These are phyloP conservation scores for Scolopax bukidnonensis DNA, from an alignment of 2,797 vertebrate genomes.

Conservation along the genomic window DNA sequence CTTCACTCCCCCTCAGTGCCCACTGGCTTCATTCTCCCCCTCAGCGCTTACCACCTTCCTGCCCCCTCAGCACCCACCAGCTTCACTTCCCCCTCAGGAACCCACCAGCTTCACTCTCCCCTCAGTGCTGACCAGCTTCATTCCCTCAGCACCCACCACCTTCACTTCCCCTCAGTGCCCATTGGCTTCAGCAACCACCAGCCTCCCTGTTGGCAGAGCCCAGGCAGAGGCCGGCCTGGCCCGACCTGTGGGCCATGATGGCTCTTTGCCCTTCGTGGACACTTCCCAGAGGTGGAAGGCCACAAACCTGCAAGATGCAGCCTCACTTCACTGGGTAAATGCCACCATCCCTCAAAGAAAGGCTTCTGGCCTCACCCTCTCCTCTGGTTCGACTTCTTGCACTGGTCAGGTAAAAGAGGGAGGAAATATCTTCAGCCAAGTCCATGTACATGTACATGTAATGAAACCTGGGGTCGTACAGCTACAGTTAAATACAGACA, in stretches of 20 bases:
- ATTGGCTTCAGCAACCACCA: no score
- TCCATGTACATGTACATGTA: fast-evolving
- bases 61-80: no score
- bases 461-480: not conserved
- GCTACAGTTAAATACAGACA: not conserved
- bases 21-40: no score
- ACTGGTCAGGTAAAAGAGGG: not conserved
- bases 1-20: no score
- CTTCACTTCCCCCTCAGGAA: no score
- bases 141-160: no score
- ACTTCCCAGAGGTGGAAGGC: not conserved
- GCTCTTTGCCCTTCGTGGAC: not conserved
- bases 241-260: fast-evolving
- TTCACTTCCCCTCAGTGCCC: no score
- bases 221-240: not conserved
- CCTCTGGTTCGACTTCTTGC: not conserved
- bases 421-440: fast-evolving
- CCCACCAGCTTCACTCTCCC: not conserved
- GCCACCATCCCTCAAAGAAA: no score
- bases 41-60: no score
- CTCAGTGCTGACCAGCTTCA: no score
- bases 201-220: not conserved
- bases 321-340: fast-evolving
- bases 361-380: not conserved
- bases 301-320: no score